Percentiles rank a stretch among this genome's conserved stretches.
These are phyloP conservation scores for Parelbella ahira DNA, from an alignment of 2,888 invertebrate species.

Conservation along the genomic window DNA sequence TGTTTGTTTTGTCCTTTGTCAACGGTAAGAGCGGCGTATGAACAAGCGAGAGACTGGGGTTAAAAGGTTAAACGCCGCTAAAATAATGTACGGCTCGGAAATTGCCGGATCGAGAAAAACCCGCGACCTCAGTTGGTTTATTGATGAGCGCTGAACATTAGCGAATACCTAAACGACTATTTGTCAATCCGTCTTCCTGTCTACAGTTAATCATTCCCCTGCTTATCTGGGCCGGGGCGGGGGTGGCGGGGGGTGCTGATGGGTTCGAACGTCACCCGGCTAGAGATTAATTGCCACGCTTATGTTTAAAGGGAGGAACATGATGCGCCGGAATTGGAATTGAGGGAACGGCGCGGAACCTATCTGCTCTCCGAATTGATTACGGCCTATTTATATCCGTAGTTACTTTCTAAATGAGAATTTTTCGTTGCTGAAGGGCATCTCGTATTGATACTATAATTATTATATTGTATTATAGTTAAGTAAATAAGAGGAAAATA, in stretches of 20 bases:
- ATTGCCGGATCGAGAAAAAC: slow-evolving; percentile 27
- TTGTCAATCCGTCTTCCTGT: slow-evolving; percentile 79
- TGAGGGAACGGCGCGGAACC: slow-evolving; percentile 33
- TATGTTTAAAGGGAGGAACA: slow-evolving; percentile 52
- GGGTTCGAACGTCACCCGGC: slow-evolving; percentile 58
- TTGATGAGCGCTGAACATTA: slow-evolving; percentile 73
- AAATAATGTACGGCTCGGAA: slow-evolving; percentile 11
- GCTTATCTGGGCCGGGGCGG: slow-evolving; percentile 52
- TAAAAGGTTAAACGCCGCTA: slow-evolving; percentile 18
- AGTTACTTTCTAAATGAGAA: slow-evolving; percentile 6
- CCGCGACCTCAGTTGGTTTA: slow-evolving; percentile 53
- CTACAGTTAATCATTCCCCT: slow-evolving; percentile 75
- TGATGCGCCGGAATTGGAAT: slow-evolving; percentile 59
- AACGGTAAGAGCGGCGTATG: no score
- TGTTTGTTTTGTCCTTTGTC: no score
- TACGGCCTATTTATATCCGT: slow-evolving; percentile 16
- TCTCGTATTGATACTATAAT: no score
- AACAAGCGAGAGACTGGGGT: slow-evolving; percentile 5
- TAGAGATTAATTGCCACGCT: slow-evolving; percentile 75
- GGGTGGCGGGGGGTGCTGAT: slow-evolving; percentile 33
- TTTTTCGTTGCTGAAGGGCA: no score
- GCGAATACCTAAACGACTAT: slow-evolving; percentile 78
- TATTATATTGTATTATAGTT: no score
- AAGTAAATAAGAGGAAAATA: no score
- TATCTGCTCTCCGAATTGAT: slow-evolving; percentile 22